Conservation (phyloP, 2,888 invertebrate genomes). For the Tridacna gigas region DNA sequence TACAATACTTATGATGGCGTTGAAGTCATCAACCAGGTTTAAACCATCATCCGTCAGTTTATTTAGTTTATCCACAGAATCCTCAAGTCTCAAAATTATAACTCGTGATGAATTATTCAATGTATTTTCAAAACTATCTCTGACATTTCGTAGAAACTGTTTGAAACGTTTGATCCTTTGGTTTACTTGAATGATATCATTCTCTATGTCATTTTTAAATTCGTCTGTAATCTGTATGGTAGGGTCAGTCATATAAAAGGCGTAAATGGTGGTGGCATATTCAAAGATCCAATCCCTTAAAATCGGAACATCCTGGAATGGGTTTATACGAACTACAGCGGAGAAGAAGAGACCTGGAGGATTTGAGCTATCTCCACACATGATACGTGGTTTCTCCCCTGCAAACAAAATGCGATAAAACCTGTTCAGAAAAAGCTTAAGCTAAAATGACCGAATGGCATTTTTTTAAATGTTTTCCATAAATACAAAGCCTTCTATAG, state of each 20-base stretch:
- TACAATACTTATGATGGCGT: background rate
- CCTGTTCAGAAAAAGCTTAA: too few relatives aligned
- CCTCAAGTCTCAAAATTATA: conserved; percentile 12
- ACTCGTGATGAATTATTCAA: conserved; percentile 19
- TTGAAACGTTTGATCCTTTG: background rate
- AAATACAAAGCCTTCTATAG: background rate
- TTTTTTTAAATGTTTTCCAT: background rate
- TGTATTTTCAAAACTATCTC: conserved; percentile 14
- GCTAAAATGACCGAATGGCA: background rate
- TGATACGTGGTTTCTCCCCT: conserved; percentile 24
- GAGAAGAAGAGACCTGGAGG: conserved; percentile 60
- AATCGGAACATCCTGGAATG: conserved; percentile 50
- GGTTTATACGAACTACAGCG: conserved; percentile 22
- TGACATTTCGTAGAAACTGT: background rate
- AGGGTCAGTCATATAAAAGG: conserved; percentile 49
- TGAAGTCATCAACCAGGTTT: background rate
- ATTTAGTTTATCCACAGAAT: conserved; percentile 5
- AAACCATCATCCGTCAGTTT: background rate
- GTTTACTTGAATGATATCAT: conserved; percentile 14
- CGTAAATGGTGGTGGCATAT: conserved; percentile 25
- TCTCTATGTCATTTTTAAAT: conserved; percentile 9
- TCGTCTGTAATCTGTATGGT: background rate
- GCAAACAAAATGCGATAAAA: background rate
- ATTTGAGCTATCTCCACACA: conserved; percentile 35
- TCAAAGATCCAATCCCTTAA: conserved; percentile 45